Percentiles rank a stretch among this genome's conserved stretches.
phyloP scores from a whole-genome alignment of 2,888 invertebrate genomes.

The Malthinus flaveolus region DNA sequence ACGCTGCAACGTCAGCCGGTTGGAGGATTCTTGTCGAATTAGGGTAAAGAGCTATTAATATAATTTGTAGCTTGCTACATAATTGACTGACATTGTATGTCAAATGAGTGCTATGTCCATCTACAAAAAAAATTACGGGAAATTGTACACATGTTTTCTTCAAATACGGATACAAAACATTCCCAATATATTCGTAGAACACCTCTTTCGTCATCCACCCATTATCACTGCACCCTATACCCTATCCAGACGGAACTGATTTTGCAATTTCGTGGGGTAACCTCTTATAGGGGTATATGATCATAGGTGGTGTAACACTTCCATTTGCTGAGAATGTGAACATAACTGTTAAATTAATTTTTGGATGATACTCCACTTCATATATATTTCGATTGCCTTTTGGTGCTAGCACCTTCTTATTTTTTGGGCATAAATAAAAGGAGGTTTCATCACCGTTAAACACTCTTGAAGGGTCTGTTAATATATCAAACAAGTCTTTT shows the following conservation, averaged over 20 bases:
- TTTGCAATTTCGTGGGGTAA: constrained; percentile 42
- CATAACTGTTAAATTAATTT: constrained; percentile 44
- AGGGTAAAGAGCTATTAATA: constrained; percentile 36
- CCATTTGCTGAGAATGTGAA: constrained; percentile 44
- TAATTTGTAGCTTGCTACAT: constrained; percentile 35
- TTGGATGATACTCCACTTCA: constrained; percentile 36
- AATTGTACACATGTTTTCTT: constrained; percentile 29
- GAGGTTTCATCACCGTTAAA: constrained; percentile 4
- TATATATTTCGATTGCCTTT: constrained; percentile 32
- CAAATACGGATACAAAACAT: constrained; percentile 45
- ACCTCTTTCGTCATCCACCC: constrained; percentile 52
- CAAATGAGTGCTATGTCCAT: constrained; percentile 33
- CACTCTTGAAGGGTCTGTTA: constrained; percentile 5
- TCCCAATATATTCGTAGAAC: constrained; percentile 47
- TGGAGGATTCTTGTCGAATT: constrained; percentile 39
- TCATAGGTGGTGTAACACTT: constrained; percentile 36
- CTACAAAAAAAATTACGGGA: constrained; percentile 24
- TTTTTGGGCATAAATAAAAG: constrained; percentile 41
- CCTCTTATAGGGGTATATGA: constrained; percentile 46
- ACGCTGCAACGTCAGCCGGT: constrained; percentile 36
- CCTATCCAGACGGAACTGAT: constrained; percentile 46
- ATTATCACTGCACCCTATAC: constrained; percentile 45
- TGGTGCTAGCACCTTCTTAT: constrained; percentile 29
- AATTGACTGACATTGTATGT: constrained; percentile 32
- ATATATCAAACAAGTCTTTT: not conserved